These are phyloP conservation scores for Holcopasites calliopsidis DNA, from an alignment of 1,140 invertebrate species.

Conservation along the genomic window DNA sequence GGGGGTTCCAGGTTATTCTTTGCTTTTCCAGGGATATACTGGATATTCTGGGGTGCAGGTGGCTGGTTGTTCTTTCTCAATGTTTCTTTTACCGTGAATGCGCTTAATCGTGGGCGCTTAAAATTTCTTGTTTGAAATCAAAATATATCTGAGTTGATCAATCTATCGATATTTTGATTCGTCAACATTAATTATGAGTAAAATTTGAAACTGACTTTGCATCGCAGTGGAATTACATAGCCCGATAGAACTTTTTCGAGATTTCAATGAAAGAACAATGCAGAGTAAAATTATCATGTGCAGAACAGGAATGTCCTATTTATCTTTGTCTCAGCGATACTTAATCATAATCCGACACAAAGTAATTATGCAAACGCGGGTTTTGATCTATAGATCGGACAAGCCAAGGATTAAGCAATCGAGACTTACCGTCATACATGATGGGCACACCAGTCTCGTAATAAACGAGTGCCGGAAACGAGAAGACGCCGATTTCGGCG, in stretches of 20 bases:
- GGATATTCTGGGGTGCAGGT: neutral
- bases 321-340: conserved; percentile 7
- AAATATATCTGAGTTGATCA: neutral
- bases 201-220: conserved; percentile 7
- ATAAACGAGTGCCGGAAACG: conserved; percentile 93
- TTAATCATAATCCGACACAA: too few relatives aligned
- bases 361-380: conserved; percentile 1
- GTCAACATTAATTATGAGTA: neutral
- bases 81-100: too few relatives aligned
- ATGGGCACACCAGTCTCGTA: conserved; percentile 96
- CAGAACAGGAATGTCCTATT: neutral
- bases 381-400: conserved; percentile 25
- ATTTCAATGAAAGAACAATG: conserved; percentile 16
- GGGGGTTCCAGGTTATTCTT: neutral
- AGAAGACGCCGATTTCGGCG: conserved; percentile 94
- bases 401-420: conserved; percentile 39
- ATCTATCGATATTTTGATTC: neutral
- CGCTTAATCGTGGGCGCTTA: too few relatives aligned
- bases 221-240: neutral
- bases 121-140: neutral
- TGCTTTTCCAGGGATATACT: neutral
- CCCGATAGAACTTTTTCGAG: neutral
- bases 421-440: conserved; percentile 93
- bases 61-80: conserved; percentile 22
- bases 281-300: neutral